Conservation (phyloP, 2,888 invertebrate species). For the Chorisops tibialis region DNA sequence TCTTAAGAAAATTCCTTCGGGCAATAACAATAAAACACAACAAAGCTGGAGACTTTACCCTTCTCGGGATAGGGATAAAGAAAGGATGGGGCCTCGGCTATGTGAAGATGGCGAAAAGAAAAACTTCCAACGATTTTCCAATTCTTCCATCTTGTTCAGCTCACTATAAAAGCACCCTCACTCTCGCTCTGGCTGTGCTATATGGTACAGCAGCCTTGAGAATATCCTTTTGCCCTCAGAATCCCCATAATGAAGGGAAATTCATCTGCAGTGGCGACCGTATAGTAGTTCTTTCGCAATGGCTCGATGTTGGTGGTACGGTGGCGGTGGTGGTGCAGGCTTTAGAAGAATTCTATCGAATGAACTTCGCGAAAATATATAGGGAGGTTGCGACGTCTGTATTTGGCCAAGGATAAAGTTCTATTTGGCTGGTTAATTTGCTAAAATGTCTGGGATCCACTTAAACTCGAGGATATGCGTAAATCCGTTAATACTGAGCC, state of each 20-base stretch:
- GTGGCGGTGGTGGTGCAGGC: neutral
- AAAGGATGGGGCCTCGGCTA: neutral
- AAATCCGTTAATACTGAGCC: conserved; percentile 18
- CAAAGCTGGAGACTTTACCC: conserved; percentile 28
- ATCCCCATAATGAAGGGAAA: neutral
- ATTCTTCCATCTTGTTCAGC: neutral
- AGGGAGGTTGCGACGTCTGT: neutral
- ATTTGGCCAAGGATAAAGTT: conserved; percentile 20
- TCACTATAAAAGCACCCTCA: neutral
- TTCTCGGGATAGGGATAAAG: conserved; percentile 4
- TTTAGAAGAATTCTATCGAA: neutral
- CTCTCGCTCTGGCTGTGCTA: neutral
- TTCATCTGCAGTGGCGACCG: neutral
- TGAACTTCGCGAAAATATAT: neutral
- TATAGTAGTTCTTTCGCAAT: neutral
- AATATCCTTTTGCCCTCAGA: neutral
- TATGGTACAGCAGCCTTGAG: neutral
- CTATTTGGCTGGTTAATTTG: conserved; percentile 30
- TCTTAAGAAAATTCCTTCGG: conserved; percentile 30
- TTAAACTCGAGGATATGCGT: conserved; percentile 6
- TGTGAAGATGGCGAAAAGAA: neutral
- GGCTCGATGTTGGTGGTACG: neutral
- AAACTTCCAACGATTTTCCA: neutral
- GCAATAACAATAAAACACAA: conserved; percentile 30
- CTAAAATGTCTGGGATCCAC: conserved; percentile 26